phyloP scores from a whole-genome alignment of 2,113 vertebrate species.

The Dasypus novemcinctus region DNA sequence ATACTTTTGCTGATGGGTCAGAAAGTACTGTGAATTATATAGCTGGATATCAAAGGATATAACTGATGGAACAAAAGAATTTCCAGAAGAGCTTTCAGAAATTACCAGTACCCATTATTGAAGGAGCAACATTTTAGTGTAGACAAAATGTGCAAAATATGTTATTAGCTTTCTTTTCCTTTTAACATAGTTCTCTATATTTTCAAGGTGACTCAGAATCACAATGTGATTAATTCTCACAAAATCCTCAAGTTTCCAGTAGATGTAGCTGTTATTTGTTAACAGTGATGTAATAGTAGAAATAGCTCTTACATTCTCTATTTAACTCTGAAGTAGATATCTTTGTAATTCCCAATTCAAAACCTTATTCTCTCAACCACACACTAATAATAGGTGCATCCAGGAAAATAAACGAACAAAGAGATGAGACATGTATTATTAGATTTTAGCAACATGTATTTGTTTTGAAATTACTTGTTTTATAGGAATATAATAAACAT shows the following conservation, averaged over 20 bases:
- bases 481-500: background rate
- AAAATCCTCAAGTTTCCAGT: background rate
- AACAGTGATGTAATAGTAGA: background rate
- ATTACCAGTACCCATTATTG: background rate
- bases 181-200: background rate
- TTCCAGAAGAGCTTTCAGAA: conserved; percentile 59
- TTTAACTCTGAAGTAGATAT: background rate
- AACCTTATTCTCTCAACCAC: background rate
- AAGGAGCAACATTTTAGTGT: conserved; percentile 21
- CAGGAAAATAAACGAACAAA: background rate
- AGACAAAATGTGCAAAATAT: conserved; percentile 35
- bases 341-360: background rate
- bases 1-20: conserved; percentile 76
- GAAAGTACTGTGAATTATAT: conserved; percentile 68
- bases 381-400: background rate
- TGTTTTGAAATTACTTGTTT: background rate
- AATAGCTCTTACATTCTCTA: background rate
- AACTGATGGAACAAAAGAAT: conserved; percentile 60
- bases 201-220: conserved; percentile 58
- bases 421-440: background rate
- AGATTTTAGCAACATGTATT: background rate
- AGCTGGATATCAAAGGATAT: conserved; percentile 71
- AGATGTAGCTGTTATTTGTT: background rate
- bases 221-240: conserved; percentile 27
- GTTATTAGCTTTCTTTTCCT: background rate